phyloP scores from a whole-genome alignment of 2,113 vertebrate species.

The Grammomys surdaster region DNA sequence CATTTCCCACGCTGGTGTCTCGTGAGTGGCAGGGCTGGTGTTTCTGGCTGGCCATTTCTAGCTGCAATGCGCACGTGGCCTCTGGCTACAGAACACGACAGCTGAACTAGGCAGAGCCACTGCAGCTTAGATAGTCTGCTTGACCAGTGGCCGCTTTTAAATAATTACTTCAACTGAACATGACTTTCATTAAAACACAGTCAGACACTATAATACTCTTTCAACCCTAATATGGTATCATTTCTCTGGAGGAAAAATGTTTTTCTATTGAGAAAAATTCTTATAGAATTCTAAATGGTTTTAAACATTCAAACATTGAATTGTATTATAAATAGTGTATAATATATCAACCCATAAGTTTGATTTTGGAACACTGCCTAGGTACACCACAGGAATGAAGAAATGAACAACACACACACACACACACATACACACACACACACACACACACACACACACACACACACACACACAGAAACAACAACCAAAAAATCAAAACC shows the following conservation, averaged over 20 bases:
- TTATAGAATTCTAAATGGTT: constrained; percentile 11
- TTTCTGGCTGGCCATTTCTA: too few relatives aligned
- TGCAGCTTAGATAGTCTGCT: too few relatives aligned
- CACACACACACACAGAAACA: too few relatives aligned
- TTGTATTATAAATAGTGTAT: not conserved
- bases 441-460: not conserved
- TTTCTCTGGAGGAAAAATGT: not conserved
- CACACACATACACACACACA: not conserved
- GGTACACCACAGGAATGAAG: not conserved
- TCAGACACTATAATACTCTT: not conserved
- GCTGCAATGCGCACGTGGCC: too few relatives aligned
- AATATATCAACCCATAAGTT: not conserved
- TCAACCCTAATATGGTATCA: not conserved
- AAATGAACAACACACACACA: not conserved
- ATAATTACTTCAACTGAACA: too few relatives aligned
- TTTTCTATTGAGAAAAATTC: not conserved
- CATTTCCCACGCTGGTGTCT: too few relatives aligned
- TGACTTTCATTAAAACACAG: not conserved
- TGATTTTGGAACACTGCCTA: not conserved
- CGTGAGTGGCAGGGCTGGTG: too few relatives aligned
- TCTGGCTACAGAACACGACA: too few relatives aligned
- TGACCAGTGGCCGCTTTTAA: too few relatives aligned
- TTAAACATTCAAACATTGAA: not conserved
- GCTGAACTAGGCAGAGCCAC: too few relatives aligned
- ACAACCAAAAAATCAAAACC: too few relatives aligned